phyloP scores from a whole-genome alignment of 2,888 invertebrate genomes.

The Hirtodrosophila alboralis region DNA sequence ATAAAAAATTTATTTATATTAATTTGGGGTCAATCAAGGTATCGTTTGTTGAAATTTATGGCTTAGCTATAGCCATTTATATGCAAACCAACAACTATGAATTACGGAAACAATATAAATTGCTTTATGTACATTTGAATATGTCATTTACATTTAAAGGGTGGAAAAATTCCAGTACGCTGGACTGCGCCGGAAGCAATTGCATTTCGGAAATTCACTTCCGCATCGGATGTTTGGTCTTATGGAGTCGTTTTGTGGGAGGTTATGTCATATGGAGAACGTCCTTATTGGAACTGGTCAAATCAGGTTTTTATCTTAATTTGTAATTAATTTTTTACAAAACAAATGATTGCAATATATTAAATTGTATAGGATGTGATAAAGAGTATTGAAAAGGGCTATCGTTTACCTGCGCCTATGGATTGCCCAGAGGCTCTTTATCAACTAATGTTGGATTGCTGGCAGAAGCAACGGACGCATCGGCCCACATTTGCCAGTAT shows the following conservation, averaged over 20 bases:
- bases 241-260: too few relatives aligned
- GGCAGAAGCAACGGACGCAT: slow-evolving; percentile 98
- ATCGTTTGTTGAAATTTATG: too few relatives aligned
- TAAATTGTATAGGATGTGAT: slow-evolving; percentile 93
- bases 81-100: too few relatives aligned
- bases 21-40: too few relatives aligned
- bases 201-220: too few relatives aligned
- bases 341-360: background rate
- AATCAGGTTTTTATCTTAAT: slow-evolving; percentile 78
- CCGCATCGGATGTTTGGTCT: too few relatives aligned
- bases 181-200: too few relatives aligned
- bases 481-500: slow-evolving; percentile 97
- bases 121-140: background rate
- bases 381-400: slow-evolving; percentile 98
- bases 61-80: too few relatives aligned
- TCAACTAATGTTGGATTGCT: slow-evolving; percentile 99
- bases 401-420: slow-evolving; percentile 96
- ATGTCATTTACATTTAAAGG: slow-evolving; percentile 84
- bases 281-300: slow-evolving; percentile 96
- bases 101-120: too few relatives aligned
- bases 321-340: too few relatives aligned
- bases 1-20: too few relatives aligned
- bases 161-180: slow-evolving; percentile 90
- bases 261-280: too few relatives aligned
- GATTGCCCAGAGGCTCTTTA: slow-evolving; percentile 99